Evolutionary conservation across 30 jellyfish, hydroid and myxozoan species (phyloP).

Genomic region (Hydractinia echinata): DNA sequence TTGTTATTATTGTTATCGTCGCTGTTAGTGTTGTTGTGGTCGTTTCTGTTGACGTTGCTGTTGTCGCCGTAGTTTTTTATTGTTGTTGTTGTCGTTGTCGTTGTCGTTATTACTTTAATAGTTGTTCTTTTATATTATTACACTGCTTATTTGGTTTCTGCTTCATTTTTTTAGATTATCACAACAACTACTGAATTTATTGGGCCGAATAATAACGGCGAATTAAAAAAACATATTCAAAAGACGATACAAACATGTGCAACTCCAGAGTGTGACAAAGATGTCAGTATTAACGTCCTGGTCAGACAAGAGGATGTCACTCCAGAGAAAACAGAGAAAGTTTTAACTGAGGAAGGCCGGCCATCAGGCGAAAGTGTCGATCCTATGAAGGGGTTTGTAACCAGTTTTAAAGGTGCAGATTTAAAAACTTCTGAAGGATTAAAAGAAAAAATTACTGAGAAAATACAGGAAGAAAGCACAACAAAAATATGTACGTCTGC

Average conservation of each 20-base stretch:
- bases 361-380: neutral
- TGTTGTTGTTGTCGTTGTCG: no score
- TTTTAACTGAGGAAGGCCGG: neutral
- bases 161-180: neutral
- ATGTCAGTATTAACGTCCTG: neutral
- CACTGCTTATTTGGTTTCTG: neutral
- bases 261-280: conserved; percentile 7
- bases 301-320: neutral
- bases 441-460: neutral
- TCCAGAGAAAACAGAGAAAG: neutral
- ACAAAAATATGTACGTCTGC: neutral
- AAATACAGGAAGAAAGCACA: neutral
- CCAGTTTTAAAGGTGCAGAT: neutral
- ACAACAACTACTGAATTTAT: neutral
- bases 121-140: no score
- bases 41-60: no score
- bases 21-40: no score
- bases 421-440: neutral
- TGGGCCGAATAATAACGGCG: neutral
- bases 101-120: no score
- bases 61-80: no score
- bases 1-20: no score
- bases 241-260: neutral
- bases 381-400: neutral
- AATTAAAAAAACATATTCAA: neutral